Percentiles rank a stretch among this genome's conserved stretches.
Evolutionary conservation across 2,888 invertebrate species (phyloP).

Genomic region (Miltochrista miniata): DNA sequence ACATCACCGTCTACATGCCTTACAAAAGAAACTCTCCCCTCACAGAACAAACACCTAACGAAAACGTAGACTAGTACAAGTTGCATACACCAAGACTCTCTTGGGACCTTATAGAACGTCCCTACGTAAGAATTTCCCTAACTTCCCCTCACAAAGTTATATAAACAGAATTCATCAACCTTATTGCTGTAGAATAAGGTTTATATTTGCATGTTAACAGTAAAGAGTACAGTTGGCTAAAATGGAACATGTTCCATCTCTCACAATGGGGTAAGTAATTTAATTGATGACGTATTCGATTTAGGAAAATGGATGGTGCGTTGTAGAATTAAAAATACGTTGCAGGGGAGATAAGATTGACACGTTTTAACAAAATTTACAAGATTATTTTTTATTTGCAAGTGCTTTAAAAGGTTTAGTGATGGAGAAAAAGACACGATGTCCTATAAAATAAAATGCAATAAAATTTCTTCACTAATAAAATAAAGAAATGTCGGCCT

Average conservation of each 20-base stretch:
- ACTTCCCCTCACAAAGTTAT: constrained; percentile 33
- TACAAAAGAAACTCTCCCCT: constrained; percentile 40
- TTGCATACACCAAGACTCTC: constrained; percentile 63
- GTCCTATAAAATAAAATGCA: not conserved
- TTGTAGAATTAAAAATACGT: constrained; percentile 49
- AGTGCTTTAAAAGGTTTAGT: not conserved
- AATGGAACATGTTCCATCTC: constrained; percentile 38
- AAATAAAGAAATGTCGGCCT: too few relatives aligned
- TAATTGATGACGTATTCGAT: constrained; percentile 81
- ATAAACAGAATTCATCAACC: not conserved
- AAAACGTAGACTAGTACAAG: constrained; percentile 54
- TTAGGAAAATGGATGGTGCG: constrained; percentile 69
- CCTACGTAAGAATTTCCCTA: constrained; percentile 57
- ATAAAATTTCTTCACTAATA: too few relatives aligned
- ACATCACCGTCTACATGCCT: constrained; percentile 13
- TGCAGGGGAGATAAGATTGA: constrained; percentile 1
- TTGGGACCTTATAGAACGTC: constrained; percentile 51
- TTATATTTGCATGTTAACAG: constrained; percentile 4
- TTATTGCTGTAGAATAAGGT: not conserved
- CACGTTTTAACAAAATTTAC: constrained; percentile 5
- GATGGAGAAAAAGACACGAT: too few relatives aligned
- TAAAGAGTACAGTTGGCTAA: not conserved
- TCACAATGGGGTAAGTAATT: constrained; percentile 75
- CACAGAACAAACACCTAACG: constrained; percentile 55
- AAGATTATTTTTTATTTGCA: not conserved